Conservation (phyloP, 2,113 vertebrate genomes). For the zebrafish (Danio rerio) region GRCz12tu NC_133199.1:8749501-8750000, state of each 20-base stretch:
- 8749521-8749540: conserved; percentile 72
- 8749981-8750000: no score
- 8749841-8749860: no score
- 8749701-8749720: conserved; percentile 33
- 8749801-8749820: not conserved
- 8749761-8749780: conserved; percentile 15
- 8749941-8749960: no score
- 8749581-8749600: conserved; percentile 69
- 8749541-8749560: conserved; percentile 74
- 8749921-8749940: no score
- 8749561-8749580: conserved; percentile 64
- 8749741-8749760: conserved; percentile 33
- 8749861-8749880: no score
- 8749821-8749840: not conserved
- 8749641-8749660: conserved; percentile 60
- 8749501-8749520: conserved; percentile 79
- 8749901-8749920: no score
- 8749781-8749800: conserved; percentile 6
- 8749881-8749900: no score
- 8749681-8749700: conserved; percentile 50
- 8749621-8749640: conserved; percentile 63
- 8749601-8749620: conserved; percentile 70
- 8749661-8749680: conserved; percentile 56
- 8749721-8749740: conserved; percentile 42
- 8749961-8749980: no score